phyloP scores from a whole-genome alignment of 2,888 invertebrate species.

The Drosophila falleni region DNA sequence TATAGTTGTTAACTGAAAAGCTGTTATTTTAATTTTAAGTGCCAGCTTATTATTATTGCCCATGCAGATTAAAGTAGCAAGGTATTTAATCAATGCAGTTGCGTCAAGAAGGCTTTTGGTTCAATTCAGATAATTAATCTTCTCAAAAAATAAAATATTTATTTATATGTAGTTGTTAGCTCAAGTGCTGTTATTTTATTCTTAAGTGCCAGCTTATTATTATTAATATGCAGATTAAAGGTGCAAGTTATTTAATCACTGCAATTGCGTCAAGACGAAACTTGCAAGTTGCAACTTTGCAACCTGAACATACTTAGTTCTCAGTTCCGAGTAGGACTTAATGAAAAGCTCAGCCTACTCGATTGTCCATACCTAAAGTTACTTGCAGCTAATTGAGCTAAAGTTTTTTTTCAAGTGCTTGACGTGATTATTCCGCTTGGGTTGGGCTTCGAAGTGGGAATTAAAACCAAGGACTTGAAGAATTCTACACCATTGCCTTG shows the following conservation, averaged over 20 bases:
- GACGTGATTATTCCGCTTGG: slow-evolving; percentile 31
- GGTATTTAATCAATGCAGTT: not conserved
- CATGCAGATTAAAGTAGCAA: not conserved
- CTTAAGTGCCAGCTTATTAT: not conserved
- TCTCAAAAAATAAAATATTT: too few species aligned
- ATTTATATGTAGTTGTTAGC: too few species aligned
- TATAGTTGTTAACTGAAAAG: not conserved
- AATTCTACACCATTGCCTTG: slow-evolving; percentile 9
- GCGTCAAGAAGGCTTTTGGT: not conserved
- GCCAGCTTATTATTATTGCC: not conserved
- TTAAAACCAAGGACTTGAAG: not conserved
- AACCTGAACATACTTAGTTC: not conserved
- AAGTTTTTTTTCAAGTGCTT: slow-evolving; percentile 12
- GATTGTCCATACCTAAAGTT: not conserved
- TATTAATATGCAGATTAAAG: not conserved
- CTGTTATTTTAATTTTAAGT: not conserved
- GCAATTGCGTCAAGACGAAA: slow-evolving; percentile 5
- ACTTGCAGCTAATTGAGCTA: slow-evolving; percentile 17
- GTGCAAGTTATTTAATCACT: not conserved
- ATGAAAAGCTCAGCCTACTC: slow-evolving; percentile 2
- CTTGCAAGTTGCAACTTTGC: not conserved
- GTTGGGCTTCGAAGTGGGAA: not conserved
- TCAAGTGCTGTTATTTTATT: not conserved
- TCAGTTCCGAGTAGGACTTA: slow-evolving; percentile 1
- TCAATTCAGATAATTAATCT: too few species aligned